Evolutionary conservation across 1,140 invertebrate genomes (phyloP).

Genomic region (Heliothis virescens): DNA sequence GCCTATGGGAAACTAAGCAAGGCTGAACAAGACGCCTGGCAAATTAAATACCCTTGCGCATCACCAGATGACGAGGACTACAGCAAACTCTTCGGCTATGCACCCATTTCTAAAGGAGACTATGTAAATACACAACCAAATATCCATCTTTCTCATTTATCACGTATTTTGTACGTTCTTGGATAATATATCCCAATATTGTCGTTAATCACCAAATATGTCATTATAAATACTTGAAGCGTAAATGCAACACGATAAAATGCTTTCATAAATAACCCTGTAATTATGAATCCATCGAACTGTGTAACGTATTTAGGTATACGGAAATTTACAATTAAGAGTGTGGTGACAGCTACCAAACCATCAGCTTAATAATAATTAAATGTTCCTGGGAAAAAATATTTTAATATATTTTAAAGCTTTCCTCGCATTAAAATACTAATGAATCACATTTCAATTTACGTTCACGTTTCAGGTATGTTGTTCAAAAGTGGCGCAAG

Average conservation of each 20-base stretch:
- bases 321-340: slow-evolving; percentile 20
- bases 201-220: slow-evolving; percentile 35
- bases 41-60: slow-evolving; percentile 60
- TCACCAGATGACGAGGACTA: slow-evolving; percentile 32
- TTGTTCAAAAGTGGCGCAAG: slow-evolving; percentile 31
- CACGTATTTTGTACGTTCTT: background rate
- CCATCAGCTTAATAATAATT: slow-evolving; percentile 23
- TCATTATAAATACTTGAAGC: slow-evolving; percentile 32
- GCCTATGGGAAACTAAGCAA: slow-evolving; percentile 56
- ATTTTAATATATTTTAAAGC: background rate
- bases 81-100: slow-evolving; percentile 52
- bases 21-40: slow-evolving; percentile 62
- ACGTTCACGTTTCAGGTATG: slow-evolving; percentile 48
- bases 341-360: slow-evolving; percentile 7
- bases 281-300: slow-evolving; percentile 43
- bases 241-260: slow-evolving; percentile 35
- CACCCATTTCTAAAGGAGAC: slow-evolving; percentile 61
- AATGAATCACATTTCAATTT: background rate
- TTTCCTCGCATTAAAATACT: background rate
- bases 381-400: background rate
- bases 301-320: slow-evolving; percentile 7
- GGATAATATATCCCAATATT: background rate
- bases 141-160: slow-evolving; percentile 15
- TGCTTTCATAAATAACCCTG: slow-evolving; percentile 39
- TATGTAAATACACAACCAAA: slow-evolving; percentile 57